Evolutionary conservation across 2,888 invertebrate genomes (phyloP), one percentile per base, ranked within the genome.

Genomic region (Drosophila kambysellisi): DNA sequence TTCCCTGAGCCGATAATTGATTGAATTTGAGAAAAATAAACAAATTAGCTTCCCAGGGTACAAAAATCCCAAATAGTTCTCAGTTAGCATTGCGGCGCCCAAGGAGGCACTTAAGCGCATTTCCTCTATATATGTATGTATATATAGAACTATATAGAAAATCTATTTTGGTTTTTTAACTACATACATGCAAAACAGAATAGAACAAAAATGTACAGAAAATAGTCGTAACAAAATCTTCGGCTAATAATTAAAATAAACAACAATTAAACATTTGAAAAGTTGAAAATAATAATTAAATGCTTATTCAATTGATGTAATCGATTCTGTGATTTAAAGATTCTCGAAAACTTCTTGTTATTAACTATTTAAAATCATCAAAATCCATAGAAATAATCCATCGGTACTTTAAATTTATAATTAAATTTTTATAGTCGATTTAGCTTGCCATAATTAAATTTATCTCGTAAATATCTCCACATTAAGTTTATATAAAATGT

Each of bases 291-390:
- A 41, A 50, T 9, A 25, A 41, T 11, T 37, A 20, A 25, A 41
- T 43, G 50, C 11, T 20, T 17, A 46, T 12, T 56, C 58, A 46
- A 88, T 77, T 84, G 84, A 84, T 88, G 89, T 84, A 84, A 84
- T 71, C 50, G 33, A 58, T 39, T 52, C 12, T 33, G 8, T 6
- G 20, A 25, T 41, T 35, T 35, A 8, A 8, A 32, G 32, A 32
- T 32, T 32, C 8, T 37, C 12, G 3, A 15, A 37, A 37, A 25
- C 20, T 25, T 37, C 11, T 25, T 25, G 20, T 25, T 46, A 20
- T 43, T 43, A 43, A 25, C 25, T 25, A 25, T 25, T 25, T 25
- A 25, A 25, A 25, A 25, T 25, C 25, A 25, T 25, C 2, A 25
- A 25, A 25, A 25, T 25, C 25, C 25, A 3, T 25, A 25, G 25